Conservation (phyloP, 2,797 vertebrate species). For the Falco novaeseelandiae region DNA sequence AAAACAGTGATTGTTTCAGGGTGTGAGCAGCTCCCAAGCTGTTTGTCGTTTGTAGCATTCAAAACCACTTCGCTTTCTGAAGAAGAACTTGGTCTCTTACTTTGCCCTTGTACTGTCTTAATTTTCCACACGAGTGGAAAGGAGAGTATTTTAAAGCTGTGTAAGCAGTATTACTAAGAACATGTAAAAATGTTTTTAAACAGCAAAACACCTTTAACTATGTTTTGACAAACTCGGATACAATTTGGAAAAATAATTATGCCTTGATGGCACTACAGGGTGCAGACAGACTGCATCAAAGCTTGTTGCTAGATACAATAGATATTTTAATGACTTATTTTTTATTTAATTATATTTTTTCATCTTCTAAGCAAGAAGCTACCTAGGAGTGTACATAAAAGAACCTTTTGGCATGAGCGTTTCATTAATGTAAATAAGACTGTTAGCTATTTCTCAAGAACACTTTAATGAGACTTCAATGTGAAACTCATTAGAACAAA, state of each 20-base stretch:
- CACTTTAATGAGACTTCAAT: constrained; percentile 73
- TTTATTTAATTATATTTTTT: constrained; percentile 29
- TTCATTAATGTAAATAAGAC: constrained; percentile 72
- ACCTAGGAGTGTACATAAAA: constrained; percentile 24
- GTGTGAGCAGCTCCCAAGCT: not conserved
- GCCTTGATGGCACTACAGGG: not conserved
- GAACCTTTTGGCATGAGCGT: constrained; percentile 63
- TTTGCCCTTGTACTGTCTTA: constrained; percentile 1
- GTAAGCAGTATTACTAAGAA: not conserved
- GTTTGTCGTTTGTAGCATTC: not conserved
- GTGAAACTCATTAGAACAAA: constrained; percentile 77
- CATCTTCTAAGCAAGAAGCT: constrained; percentile 31
- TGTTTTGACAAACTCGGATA: not conserved
- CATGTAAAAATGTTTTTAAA: not conserved
- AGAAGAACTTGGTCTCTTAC: not conserved
- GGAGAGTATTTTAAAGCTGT: not conserved
- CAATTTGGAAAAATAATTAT: not conserved
- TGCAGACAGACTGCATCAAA: not conserved
- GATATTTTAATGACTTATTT: constrained; percentile 42
- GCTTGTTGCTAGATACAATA: constrained; percentile 17
- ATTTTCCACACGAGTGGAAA: not conserved
- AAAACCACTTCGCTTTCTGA: not conserved
- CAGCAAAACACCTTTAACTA: not conserved
- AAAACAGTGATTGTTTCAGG: not conserved
- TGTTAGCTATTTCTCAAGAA: constrained; percentile 70